A percentile compares a stretch with the other conserved stretches of the same genome.
These are phyloP conservation scores for Drosophila stalkeri DNA, from an alignment of 2,888 invertebrate genomes.

Conservation along the genomic window DNA sequence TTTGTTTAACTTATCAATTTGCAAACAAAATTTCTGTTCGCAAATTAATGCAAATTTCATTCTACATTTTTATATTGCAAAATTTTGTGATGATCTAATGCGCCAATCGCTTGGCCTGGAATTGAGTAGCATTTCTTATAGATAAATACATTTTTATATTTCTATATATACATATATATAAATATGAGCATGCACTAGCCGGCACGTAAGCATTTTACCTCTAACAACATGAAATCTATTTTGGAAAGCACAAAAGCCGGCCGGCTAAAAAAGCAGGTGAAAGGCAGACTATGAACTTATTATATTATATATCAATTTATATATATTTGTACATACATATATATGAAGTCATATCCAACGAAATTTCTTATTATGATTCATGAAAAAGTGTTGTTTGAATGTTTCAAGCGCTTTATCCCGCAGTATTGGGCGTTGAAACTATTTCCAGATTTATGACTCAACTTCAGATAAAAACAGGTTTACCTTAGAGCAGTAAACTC, in stretches of 20 bases:
- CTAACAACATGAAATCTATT: conserved; percentile 14
- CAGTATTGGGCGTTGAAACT: not conserved
- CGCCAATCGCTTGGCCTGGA: conserved; percentile 45
- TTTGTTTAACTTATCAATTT: conserved; percentile 40
- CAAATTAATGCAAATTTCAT: conserved; percentile 69
- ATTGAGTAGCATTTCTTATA: conserved; percentile 38
- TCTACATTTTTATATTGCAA: conserved; percentile 8
- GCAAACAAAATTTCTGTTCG: conserved; percentile 44
- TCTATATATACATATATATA: not conserved
- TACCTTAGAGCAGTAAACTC: not conserved
- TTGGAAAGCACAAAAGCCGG: conserved; percentile 42
- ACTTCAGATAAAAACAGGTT: conserved; percentile 5
- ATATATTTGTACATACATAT: not conserved
- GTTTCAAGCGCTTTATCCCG: not conserved
- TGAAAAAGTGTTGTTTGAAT: not conserved
- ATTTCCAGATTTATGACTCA: conserved; percentile 6
- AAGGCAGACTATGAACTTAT: conserved; percentile 25
- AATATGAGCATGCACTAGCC: conserved; percentile 6
- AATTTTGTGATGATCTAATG: conserved; percentile 70
- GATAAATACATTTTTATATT: not conserved
- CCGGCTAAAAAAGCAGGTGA: conserved; percentile 22
- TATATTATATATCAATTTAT: not conserved
- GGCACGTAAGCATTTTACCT: conserved; percentile 59
- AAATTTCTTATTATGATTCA: conserved; percentile 31
- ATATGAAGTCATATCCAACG: conserved; percentile 27